These are phyloP conservation scores for Philotrypesis tridentata DNA, from an alignment of 1,140 invertebrate genomes.

Conservation along the genomic window DNA sequence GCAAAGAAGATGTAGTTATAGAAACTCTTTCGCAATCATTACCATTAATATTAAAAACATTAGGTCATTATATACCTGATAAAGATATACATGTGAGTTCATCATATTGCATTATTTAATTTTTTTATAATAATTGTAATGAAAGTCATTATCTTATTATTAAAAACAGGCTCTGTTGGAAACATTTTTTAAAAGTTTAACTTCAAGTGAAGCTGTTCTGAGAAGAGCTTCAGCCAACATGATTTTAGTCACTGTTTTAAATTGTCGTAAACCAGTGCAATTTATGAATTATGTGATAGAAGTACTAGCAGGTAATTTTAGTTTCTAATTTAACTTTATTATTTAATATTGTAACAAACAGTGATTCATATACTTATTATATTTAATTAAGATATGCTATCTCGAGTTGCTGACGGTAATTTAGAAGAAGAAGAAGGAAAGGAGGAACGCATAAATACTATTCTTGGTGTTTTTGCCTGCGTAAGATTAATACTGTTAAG, in stretches of 20 bases:
- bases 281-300: slow-evolving; percentile 78
- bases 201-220: slow-evolving; percentile 76
- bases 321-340: slow-evolving; percentile 50
- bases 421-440: slow-evolving; percentile 64
- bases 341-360: neutral
- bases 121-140: slow-evolving; percentile 39
- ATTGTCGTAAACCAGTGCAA: slow-evolving; percentile 77
- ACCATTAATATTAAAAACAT: slow-evolving; percentile 79
- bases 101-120: neutral
- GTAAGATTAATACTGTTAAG: slow-evolving; percentile 79
- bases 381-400: slow-evolving; percentile 73
- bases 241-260: slow-evolving; percentile 78
- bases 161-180: slow-evolving; percentile 76
- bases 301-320: slow-evolving; percentile 69
- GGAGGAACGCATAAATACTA: slow-evolving; percentile 67
- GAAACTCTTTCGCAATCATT: slow-evolving; percentile 82
- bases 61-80: slow-evolving; percentile 84
- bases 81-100: slow-evolving; percentile 80
- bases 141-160: slow-evolving; percentile 12
- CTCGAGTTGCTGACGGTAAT: slow-evolving; percentile 65
- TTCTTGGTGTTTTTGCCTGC: slow-evolving; percentile 81
- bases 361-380: slow-evolving; percentile 52
- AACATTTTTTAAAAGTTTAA: slow-evolving; percentile 80
- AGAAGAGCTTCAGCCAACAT: slow-evolving; percentile 79
- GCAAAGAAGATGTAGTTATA: slow-evolving; percentile 83